Base-by-base conservation (phyloP, 2,113 vertebrate species). In the Toxotes jaculatrix region DNA sequence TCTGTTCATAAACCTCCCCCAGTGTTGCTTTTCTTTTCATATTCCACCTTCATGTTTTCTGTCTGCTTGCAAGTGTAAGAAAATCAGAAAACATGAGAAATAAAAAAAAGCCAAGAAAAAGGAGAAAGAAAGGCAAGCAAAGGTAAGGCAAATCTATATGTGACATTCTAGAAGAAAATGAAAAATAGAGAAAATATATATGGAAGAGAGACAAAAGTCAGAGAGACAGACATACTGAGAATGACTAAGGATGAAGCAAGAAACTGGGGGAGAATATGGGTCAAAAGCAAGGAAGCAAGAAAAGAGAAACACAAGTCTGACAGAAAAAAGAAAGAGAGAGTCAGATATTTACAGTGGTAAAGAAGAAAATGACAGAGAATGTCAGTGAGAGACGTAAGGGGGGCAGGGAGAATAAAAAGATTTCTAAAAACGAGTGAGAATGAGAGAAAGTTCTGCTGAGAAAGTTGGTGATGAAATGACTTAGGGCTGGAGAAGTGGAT, bases 401-500 rank as follows among this genome's bases (percentile, higher is more conserved):
- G 45, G 42, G 42, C 27, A 71, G 56, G 47, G 19, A 13, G 40
- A 10, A 36, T 42, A 49, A 9, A 51, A 7, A 65, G 19, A 19
- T 63, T 79, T 51, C 12, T 8, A 27, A 36, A 17, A 11, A 59
- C 11, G 49, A 47, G 56, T 51, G 49, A 21, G 49, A 51, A 49
- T 51, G 6, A 34, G 21, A 59, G 14, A 59, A 42, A 31, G 17
- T 69, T 49, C n/a, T 40, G 4, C 27, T 10, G 1, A 12, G 4
- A 45, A 57, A 64, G 40, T 45, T n/a, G 17, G 14, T 32, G 34
- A 72, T 77, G 51, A 63, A 49, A 77, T 72, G 27, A 64, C 32
- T 45, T 21, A 75, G 10, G 7, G 16, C 31, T 14, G 23, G 17
- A 45, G 2, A 64, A 27, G 9, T 40, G 40, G 38, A 4, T 3